Conservation (phyloP, 2,888 invertebrate species). For the Pristionchus exspectatus region DNA sequence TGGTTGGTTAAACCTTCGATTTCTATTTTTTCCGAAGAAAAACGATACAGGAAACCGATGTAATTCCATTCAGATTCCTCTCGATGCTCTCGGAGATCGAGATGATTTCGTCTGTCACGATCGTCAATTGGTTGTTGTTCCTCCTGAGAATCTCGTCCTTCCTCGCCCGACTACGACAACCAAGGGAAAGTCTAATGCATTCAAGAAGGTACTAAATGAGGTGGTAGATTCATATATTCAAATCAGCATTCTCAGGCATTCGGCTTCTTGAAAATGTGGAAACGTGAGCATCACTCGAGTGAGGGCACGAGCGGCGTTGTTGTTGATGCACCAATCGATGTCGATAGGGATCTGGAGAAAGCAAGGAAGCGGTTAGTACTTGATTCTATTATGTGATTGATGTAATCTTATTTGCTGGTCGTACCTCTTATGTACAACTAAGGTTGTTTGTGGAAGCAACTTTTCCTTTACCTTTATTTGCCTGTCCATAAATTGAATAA, state of each 20-base stretch:
- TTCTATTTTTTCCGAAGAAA: no score
- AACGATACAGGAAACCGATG: no score
- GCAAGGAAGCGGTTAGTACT: not conserved
- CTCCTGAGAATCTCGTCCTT: not conserved
- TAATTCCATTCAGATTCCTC: not conserved
- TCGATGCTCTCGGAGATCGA: conserved; percentile 6
- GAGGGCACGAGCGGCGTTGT: not conserved
- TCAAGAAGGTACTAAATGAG: not conserved
- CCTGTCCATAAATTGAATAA: no score
- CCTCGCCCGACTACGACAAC: not conserved
- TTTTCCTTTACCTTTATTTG: no score
- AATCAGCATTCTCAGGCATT: not conserved
- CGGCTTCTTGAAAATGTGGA: conserved; percentile 23
- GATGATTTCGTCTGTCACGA: not conserved
- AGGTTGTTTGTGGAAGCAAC: no score
- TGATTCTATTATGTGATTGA: not conserved
- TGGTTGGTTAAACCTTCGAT: not conserved
- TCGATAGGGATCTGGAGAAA: conserved; percentile 6
- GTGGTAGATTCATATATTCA: not conserved
- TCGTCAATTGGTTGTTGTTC: not conserved
- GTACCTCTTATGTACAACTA: no score
- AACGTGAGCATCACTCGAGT: not conserved
- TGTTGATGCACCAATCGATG: not conserved
- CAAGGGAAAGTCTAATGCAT: not conserved
- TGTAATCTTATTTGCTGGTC: not conserved